A percentile compares a stretch with the other conserved stretches of the same genome.
These are phyloP conservation scores for Perca fluviatilis DNA, from an alignment of 2,113 vertebrate species.

Conservation along the genomic window DNA sequence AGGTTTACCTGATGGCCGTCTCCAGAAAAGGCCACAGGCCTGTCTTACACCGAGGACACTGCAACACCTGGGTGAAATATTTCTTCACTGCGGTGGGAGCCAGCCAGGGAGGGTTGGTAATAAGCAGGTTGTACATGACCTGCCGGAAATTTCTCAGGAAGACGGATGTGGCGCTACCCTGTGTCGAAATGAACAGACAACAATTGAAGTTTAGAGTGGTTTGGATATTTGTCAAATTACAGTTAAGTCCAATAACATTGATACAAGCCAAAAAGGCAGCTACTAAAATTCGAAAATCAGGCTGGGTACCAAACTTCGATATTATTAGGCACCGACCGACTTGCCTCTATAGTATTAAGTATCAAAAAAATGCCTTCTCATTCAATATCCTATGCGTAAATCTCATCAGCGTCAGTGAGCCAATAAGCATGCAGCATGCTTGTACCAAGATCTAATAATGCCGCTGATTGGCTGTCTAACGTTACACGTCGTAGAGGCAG, in stretches of 20 bases:
- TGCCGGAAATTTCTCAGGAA: conserved; percentile 84
- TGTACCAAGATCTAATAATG: too few species aligned
- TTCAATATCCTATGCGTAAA: too few species aligned
- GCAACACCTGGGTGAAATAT: conserved; percentile 91
- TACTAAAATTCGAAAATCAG: background rate
- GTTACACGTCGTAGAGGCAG: too few species aligned
- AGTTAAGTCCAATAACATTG: background rate
- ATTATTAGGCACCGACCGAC: too few species aligned
- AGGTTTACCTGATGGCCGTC: conserved; percentile 88
- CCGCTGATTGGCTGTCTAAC: too few species aligned
- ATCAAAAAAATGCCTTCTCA: too few species aligned
- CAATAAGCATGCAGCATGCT: too few species aligned
- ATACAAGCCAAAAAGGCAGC: background rate
- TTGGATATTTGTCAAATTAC: background rate
- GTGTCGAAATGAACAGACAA: conserved; percentile 66
- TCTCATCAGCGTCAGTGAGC: too few species aligned
- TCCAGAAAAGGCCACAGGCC: conserved; percentile 91
- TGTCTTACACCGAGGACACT: conserved; percentile 91
- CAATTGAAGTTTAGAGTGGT: background rate
- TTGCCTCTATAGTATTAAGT: too few species aligned
- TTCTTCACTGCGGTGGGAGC: conserved; percentile 78
- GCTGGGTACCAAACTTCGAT: too few species aligned
- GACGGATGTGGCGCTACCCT: conserved; percentile 86
- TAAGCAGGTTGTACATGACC: conserved; percentile 85
- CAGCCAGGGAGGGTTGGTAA: conserved; percentile 90